A percentile compares a stretch with the other conserved stretches of the same genome.
These are phyloP conservation scores for Cosmorhoe ocellata DNA, from an alignment of 2,888 invertebrate genomes.

Conservation along the genomic window DNA sequence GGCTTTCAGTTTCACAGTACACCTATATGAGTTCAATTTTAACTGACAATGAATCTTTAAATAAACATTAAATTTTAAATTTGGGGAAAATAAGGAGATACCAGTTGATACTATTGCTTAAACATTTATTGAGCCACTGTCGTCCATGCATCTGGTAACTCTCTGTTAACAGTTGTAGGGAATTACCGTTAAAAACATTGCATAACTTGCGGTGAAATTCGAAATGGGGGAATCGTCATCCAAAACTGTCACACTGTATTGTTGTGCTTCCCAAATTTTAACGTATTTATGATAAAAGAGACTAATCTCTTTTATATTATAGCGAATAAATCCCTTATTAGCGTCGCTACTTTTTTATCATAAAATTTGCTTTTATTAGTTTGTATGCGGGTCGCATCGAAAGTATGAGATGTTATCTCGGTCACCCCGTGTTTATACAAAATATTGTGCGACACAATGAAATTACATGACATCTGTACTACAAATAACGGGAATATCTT, in stretches of 20 bases:
- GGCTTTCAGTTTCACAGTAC: conserved; percentile 57
- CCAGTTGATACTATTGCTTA: background rate
- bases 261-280: conserved; percentile 43
- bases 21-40: conserved; percentile 56
- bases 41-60: conserved; percentile 60
- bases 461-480: conserved; percentile 83
- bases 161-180: background rate
- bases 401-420: conserved; percentile 76
- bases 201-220: conserved; percentile 22
- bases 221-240: conserved; percentile 19
- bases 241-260: conserved; percentile 33
- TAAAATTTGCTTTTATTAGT: conserved; percentile 69
- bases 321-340: conserved; percentile 74
- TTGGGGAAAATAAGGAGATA: conserved; percentile 17
- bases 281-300: conserved; percentile 55
- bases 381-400: conserved; percentile 60
- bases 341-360: conserved; percentile 54
- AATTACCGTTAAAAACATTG: conserved; percentile 12
- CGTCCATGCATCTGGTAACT: too few relatives aligned
- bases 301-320: conserved; percentile 69
- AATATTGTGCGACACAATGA: conserved; percentile 81
- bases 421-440: conserved; percentile 79
- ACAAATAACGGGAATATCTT: conserved; percentile 82
- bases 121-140: background rate
- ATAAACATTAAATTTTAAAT: conserved; percentile 39